Base-by-base conservation (phyloP, 2,113 vertebrate species). In the Echinops telfairi region DNA sequence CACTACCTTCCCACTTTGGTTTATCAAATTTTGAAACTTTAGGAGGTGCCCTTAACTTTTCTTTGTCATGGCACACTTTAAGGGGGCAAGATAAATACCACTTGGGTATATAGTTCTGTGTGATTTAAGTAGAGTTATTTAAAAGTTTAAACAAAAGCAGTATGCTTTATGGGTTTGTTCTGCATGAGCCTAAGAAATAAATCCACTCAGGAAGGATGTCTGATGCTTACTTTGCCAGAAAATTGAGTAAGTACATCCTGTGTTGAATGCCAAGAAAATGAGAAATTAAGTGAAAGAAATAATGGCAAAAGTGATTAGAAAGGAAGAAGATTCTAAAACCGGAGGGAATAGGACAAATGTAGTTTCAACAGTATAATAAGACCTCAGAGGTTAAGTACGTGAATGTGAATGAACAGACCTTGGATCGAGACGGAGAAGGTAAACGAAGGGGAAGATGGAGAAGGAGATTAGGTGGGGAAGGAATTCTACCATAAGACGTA, bases 391-490 rank as follows among this genome's bases (percentile, higher is more conserved):
- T 47, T 31, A 88, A 62, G 40, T 79, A 31, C 31, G 84, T 47
- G 73, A 62, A 76, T 87, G 57, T 68, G 43, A 80, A 22, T 68
- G 43, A 80, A 22, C 43, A 12, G 22, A 71, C 73, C 76, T 22
- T 77, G 33, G 40, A 3, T 78, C 5, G 78, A 68, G 38, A 9
- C 47, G 19, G 38, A 64, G 17, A 83, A 6, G 8, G 27, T 83
- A 47, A 27, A 64, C 75, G 81, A 29, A 86, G 64, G 17, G n/a
- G 23, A 23, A 29, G 9, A 68, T 31, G 15, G 27, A 79, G 77
- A 93, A 93, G 29, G 57, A 40, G 19, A 33, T 83, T 31, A 70
- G 57, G 60, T 17, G 70, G 36, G 83, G 89, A 82, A 71, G 58
- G 40, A 12, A 10, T 36, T 58, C 9, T 9, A 78, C 19, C 83